These are phyloP conservation scores for Drosophila tanythrix DNA, from an alignment of 2,888 invertebrate species.

Conservation along the genomic window DNA sequence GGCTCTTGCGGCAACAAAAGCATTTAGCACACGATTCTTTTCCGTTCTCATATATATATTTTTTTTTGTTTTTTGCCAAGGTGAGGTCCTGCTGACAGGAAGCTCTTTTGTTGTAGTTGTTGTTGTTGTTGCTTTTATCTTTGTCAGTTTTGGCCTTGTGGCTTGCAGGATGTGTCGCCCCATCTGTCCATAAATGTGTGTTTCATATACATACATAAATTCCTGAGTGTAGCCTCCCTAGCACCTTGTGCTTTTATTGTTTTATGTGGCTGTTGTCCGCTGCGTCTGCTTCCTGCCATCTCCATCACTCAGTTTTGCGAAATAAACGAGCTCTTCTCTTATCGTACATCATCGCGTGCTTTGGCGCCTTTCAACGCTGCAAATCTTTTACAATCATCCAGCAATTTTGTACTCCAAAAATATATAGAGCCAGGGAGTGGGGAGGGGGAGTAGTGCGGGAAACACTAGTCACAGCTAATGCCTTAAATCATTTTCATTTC, in stretches of 20 bases:
- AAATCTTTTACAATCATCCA: constrained; percentile 74
- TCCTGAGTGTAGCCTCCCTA: not conserved
- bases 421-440: not conserved
- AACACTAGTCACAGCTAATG: constrained; percentile 60
- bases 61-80: constrained; percentile 7
- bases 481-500: constrained; percentile 78
- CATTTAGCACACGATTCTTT: constrained; percentile 68
- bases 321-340: constrained; percentile 63
- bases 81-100: constrained; percentile 52
- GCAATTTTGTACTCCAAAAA: constrained; percentile 62
- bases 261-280: constrained; percentile 52
- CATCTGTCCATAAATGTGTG: constrained; percentile 8
- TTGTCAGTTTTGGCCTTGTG: constrained; percentile 50
- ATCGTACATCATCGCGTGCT: constrained; percentile 71
- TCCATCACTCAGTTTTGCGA: constrained; percentile 60
- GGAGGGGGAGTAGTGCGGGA: not conserved
- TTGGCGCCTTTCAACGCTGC: constrained; percentile 65
- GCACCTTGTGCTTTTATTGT: constrained; percentile 65
- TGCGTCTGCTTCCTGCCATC: constrained; percentile 5
- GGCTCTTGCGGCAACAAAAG: constrained; percentile 49
- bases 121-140: constrained; percentile 34
- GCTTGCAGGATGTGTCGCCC: constrained; percentile 23
- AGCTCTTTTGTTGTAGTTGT: constrained; percentile 31
- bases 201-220: not conserved
- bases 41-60: not conserved